Evolutionary conservation across 2,888 invertebrate species (phyloP).

Genomic region (Limenitis arthemis): DNA sequence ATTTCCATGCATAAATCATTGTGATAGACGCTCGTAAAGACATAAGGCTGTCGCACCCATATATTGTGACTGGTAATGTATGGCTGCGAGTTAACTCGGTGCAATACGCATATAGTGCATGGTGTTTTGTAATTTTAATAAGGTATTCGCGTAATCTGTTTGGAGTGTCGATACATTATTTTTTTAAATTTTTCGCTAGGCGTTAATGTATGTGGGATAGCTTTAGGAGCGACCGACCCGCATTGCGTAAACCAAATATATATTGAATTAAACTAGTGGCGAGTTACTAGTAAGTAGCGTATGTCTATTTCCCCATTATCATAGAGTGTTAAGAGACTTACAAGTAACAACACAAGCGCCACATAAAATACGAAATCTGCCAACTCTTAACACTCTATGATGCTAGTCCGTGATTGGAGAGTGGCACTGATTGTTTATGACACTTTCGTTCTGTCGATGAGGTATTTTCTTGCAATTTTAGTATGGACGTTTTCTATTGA

Average conservation of each 20-base stretch:
- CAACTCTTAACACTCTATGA: no score
- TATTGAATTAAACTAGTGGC: constrained; percentile 24
- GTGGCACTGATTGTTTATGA: constrained; percentile 7
- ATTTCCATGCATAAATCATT: constrained; percentile 33
- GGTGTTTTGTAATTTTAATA: constrained; percentile 33
- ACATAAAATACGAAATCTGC: constrained; percentile 29
- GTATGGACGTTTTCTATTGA: constrained; percentile 21
- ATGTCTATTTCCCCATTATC: constrained; percentile 28
- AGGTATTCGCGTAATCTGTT: constrained; percentile 25
- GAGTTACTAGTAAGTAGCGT: constrained; percentile 31
- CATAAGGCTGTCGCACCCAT: constrained; percentile 15
- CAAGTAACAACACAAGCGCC: constrained; percentile 25
- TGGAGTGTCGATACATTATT: constrained; percentile 9
- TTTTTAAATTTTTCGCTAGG: constrained; percentile 21
- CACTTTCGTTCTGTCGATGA: constrained; percentile 18
- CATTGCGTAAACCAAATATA: constrained; percentile 46
- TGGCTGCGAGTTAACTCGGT: constrained; percentile 20
- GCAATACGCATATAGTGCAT: constrained; percentile 35
- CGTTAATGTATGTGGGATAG: constrained; percentile 15
- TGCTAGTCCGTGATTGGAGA: constrained; percentile 41
- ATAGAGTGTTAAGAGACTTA: constrained; percentile 22
- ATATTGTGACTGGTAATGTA: constrained; percentile 16
- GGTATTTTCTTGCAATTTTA: constrained; percentile 22
- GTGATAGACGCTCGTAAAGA: constrained; percentile 33
- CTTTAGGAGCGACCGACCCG: constrained; percentile 17